Conservation (phyloP, 2,113 vertebrate species). For the Gnathonemus longibarbis region DNA sequence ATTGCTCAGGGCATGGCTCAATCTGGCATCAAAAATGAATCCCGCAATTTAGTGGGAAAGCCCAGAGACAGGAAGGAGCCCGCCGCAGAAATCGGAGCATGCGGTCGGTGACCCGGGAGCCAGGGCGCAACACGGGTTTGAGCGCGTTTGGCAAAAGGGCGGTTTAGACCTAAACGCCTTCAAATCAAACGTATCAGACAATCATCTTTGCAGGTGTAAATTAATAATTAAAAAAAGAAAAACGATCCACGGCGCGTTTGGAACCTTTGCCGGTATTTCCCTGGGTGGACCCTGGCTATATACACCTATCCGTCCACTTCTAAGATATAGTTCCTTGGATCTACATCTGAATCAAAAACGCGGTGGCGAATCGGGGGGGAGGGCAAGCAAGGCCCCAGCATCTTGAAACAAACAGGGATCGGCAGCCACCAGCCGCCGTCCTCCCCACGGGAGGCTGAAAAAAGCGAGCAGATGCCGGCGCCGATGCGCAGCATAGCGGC, state of each 20-base stretch:
- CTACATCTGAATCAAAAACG: constrained; percentile 67
- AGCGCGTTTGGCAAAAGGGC: not conserved
- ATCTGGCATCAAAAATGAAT: not conserved
- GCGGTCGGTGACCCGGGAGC: not conserved
- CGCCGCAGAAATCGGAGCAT: not conserved
- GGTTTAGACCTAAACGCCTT: not conserved
- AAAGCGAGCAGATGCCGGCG: constrained; percentile 29
- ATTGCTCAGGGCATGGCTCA: not conserved
- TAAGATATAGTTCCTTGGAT: constrained; percentile 41
- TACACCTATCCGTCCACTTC: not conserved
- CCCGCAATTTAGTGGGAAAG: not conserved
- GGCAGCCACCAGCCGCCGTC: constrained; percentile 40
- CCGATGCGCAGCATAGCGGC: constrained; percentile 44
- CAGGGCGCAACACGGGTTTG: not conserved
- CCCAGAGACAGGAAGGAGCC: too few relatives aligned
- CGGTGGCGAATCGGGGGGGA: not conserved
- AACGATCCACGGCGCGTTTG: constrained; percentile 44
- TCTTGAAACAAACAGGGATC: constrained; percentile 41
- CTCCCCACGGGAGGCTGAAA: constrained; percentile 42
- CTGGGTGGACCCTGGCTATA: constrained; percentile 10
- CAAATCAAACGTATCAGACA: constrained; percentile 47
- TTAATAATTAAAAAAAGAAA: constrained; percentile 55
- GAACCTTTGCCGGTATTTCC: constrained; percentile 33
- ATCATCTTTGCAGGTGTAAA: constrained; percentile 60
- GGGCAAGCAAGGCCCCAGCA: constrained; percentile 32